Evolutionary conservation across 2,797 vertebrate genomes (phyloP), one percentile per base, ranked within the genome.

Genomic region (Pangasius sanitwongsei): DNA sequence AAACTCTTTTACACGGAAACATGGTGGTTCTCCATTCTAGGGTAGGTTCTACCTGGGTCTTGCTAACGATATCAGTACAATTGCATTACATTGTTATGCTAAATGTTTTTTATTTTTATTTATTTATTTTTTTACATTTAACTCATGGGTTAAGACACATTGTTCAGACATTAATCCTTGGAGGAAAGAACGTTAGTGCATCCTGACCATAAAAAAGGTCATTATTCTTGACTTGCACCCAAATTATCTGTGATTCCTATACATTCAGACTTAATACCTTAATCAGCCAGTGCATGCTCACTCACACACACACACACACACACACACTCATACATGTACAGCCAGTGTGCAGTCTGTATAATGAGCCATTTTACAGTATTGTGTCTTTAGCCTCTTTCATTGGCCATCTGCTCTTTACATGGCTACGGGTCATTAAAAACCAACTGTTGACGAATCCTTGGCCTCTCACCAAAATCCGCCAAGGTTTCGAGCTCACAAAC

Each of bases 381-480:
- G 90, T 89, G 92, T 93, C 90, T 91, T 92, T 69, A 34, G 89
- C 87, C 85, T 86, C 89, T 92, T 92, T 92, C 89, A 91, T 84
- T 84, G 87, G 85, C 80, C 93, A 89, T 90, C 89, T 89, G 91
- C 57, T 89, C 89, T 83, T 70, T 89, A 90, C 90, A 89, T 69
- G 82, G 89, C 87, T 67, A 50, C 85, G 89, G 90, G 93, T 93
- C 90, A 89, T 92, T 92, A 94, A 93, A 92, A 92, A 93, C 91
- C 86, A 95, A 95, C 94, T 94, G 94, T 93, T 95, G 95, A 95
- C 90, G 92, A 94, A 95, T 94, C 86, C 34, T 65, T 90, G 90
- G 92, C 89, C 85, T 89, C 85, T 78, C 89, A 88, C 83, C 92
- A 93, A 87, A 91, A 93, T 91, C 91, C 87, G 31, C 28, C 90